phyloP scores from a whole-genome alignment of 1,140 invertebrate genomes.

The Drosophila varians region DNA sequence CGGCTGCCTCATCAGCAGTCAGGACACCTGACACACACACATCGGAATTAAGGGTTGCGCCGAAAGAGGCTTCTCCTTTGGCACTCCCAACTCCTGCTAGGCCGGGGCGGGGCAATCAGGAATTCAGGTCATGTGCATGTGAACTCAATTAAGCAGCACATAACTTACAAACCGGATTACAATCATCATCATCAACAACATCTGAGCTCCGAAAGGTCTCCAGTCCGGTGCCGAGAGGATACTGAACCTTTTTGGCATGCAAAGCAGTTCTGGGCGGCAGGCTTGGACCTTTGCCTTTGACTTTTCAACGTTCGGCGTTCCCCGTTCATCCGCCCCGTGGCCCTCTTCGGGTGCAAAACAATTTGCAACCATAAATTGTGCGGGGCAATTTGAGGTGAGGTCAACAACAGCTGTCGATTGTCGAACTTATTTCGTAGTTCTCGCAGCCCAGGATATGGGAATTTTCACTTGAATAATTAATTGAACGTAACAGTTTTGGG shows the following conservation, averaged over 20 bases:
- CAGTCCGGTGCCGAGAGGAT: conserved; percentile 39
- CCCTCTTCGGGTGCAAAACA: conserved; percentile 81
- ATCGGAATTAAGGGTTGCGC: conserved; percentile 30
- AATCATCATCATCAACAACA: conserved; percentile 82
- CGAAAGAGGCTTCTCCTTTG: conserved; percentile 39
- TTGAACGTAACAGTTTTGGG: conserved; percentile 59
- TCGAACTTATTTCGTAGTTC: conserved; percentile 76
- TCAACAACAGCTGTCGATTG: conserved; percentile 78
- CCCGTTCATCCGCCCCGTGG: conserved; percentile 72
- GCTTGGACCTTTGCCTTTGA: conserved; percentile 55
- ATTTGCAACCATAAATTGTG: conserved; percentile 82
- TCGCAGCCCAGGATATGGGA: conserved; percentile 67
- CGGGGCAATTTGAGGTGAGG: conserved; percentile 68
- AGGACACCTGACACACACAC: conserved; percentile 63
- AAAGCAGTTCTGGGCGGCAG: conserved; percentile 71
- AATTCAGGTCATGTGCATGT: conserved; percentile 83
- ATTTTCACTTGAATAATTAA: conserved; percentile 83
- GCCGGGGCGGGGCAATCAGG: conserved; percentile 59
- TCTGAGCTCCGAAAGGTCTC: conserved; percentile 22
- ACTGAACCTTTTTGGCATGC: conserved; percentile 59
- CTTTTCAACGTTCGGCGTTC: conserved; percentile 74
- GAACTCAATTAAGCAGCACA: conserved; percentile 83
- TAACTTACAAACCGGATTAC: conserved; percentile 84
- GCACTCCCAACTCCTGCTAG: conserved; percentile 40
- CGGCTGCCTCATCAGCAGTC: conserved; percentile 70